Conservation (phyloP, 2,888 invertebrate genomes). For the Amorpha juglandis region DNA sequence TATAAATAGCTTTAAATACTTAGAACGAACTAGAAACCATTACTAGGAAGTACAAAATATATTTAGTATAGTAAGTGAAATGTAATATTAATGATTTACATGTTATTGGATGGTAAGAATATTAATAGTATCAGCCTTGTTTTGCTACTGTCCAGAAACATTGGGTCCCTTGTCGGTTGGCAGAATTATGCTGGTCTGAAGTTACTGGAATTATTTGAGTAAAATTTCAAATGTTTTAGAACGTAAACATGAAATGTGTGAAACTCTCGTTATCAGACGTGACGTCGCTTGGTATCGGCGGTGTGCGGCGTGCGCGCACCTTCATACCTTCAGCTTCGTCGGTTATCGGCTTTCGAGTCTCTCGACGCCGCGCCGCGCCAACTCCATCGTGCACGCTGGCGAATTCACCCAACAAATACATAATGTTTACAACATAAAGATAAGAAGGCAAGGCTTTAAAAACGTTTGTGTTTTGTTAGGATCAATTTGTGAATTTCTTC, state of each 20-base stretch:
- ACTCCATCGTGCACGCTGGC: background rate
- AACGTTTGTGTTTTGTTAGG: background rate
- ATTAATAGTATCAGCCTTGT: no score
- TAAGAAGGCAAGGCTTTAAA: background rate
- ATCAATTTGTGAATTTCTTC: background rate
- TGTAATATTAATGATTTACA: no score
- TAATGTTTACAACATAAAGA: background rate
- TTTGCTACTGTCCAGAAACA: no score
- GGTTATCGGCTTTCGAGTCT: background rate
- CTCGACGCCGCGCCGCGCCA: background rate
- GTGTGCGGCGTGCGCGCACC: background rate
- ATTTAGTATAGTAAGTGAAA: background rate
- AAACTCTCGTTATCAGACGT: slow-evolving; percentile 2
- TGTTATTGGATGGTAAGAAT: no score
- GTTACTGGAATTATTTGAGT: background rate
- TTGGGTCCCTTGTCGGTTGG: no score
- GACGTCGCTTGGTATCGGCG: background rate
- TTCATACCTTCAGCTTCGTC: background rate
- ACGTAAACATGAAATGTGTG: background rate
- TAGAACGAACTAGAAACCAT: slow-evolving; percentile 6
- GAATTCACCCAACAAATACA: background rate
- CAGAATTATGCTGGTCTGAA: no score
- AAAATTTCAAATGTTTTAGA: background rate
- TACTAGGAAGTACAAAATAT: background rate
- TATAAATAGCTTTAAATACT: slow-evolving; percentile 21